Base-by-base conservation (phyloP, 2,113 vertebrate species). In the Panthera uncia region DNA sequence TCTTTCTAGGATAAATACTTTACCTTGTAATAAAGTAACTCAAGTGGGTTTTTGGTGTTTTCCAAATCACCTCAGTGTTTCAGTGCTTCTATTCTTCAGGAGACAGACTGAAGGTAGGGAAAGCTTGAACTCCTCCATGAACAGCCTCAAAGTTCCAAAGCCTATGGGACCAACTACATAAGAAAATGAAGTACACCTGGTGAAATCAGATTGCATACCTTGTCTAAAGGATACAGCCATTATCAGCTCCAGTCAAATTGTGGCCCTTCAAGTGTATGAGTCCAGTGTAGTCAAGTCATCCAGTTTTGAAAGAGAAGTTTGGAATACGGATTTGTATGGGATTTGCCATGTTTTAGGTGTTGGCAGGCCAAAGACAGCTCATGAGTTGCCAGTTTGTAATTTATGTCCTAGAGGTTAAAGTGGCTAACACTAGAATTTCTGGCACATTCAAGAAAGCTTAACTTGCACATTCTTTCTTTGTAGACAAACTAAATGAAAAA, bases 401-500 rank as follows among this genome's bases (percentile, higher is more conserved):
- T 52, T 93, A 71, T 55, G 15, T 83, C 19, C 63, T 93, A 71
- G 76, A 91, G 5, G 19, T 69, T 87, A 87, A 90, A 91, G n/a
- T 65, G 68, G 6, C 48, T 74, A 95, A 45, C 73, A 81, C 48
- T 89, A 52, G 66, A 82, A 86, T 93, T 38, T 87, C 74, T 65
- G 74, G 18, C 5, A 33, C 31, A 91, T 87, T 93, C 29, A 83
- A 86, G 33, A 85, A 85, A 68, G 63, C 23, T 38, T 80, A 12
- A 79, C 3, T 73, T 87, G 14, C 7, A 41, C 5, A 74, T 61
- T 79, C 21, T 66, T 94, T 94, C 52, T 79, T 85, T 92, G 79
- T 74, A 96, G 14, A 19, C 25, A 81, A 90, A 93, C 21, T 85
- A 93, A 87, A 87, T 87, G 41, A 90, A 91, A 96, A 91, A 96